Evolutionary conservation across 2,888 invertebrate genomes (phyloP).

Genomic region (Drosophila quinaria): DNA sequence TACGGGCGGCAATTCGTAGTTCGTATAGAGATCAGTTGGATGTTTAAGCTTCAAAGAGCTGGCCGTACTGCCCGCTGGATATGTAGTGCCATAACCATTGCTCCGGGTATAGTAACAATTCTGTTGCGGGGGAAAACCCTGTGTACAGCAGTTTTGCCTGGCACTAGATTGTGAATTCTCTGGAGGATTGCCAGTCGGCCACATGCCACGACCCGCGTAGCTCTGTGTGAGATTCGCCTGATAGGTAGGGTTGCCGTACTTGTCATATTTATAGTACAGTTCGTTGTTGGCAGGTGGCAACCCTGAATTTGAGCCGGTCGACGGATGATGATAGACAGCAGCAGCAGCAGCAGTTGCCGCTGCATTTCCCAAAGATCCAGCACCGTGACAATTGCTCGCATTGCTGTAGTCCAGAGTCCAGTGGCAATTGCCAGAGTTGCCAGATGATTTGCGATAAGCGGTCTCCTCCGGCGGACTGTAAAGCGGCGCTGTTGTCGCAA

Average conservation of each 20-base stretch:
- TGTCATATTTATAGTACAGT: constrained; percentile 75
- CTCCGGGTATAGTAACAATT: constrained; percentile 75
- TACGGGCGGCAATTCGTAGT: constrained; percentile 57
- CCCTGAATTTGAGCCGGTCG: constrained; percentile 23
- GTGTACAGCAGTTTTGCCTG: constrained; percentile 80
- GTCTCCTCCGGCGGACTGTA: constrained; percentile 64
- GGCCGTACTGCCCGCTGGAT: constrained; percentile 5
- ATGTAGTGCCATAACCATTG: constrained; percentile 50
- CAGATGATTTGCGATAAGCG: constrained; percentile 67
- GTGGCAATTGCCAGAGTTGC: constrained; percentile 55
- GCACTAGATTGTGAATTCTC: constrained; percentile 42
- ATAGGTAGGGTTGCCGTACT: constrained; percentile 66
- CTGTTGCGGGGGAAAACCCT: constrained; percentile 71
- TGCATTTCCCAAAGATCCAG: constrained; percentile 32
- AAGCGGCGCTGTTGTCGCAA: constrained; percentile 56
- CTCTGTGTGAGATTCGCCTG: constrained; percentile 48
- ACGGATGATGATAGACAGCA: constrained; percentile 53
- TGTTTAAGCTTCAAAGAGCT: constrained; percentile 72
- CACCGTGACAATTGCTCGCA: constrained; percentile 56
- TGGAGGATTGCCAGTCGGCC: constrained; percentile 49
- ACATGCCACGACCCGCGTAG: constrained; percentile 62
- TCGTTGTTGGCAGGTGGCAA: constrained; percentile 40
- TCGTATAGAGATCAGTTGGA: constrained; percentile 77
- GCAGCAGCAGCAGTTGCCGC: constrained; percentile 7
- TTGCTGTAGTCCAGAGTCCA: constrained; percentile 75